These are phyloP conservation scores for Apus apus DNA, from an alignment of 2,113 vertebrate genomes.

Conservation along the genomic window DNA sequence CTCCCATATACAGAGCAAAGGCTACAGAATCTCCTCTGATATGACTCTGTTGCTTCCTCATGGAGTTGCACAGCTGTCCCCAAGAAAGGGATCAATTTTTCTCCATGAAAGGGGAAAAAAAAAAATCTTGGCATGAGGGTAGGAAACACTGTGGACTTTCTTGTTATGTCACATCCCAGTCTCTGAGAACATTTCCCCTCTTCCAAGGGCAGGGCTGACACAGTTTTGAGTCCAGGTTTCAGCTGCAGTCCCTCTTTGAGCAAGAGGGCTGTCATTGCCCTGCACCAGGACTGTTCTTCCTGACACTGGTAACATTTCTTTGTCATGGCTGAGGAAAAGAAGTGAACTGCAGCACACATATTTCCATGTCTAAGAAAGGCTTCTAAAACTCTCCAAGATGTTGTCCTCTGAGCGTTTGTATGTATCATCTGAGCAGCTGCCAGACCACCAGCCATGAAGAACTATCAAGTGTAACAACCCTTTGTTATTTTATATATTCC, in stretches of 20 bases:
- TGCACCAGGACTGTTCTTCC: background rate
- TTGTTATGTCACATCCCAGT: background rate
- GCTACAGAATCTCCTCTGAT: background rate
- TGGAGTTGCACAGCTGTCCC: background rate
- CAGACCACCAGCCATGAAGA: conserved; percentile 63
- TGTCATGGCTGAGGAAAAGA: conserved; percentile 20
- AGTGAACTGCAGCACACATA: background rate
- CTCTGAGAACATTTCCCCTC: background rate
- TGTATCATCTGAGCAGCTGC: conserved; percentile 26
- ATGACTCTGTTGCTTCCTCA: background rate
- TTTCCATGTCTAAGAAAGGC: conserved; percentile 41
- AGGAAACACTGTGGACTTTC: conserved; percentile 2
- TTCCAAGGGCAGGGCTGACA: background rate
- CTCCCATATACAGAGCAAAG: background rate
- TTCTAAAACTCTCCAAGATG: conserved; percentile 37
- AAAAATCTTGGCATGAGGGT: background rate
- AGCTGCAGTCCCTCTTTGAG: background rate
- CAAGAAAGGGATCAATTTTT: background rate
- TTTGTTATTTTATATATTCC: background rate
- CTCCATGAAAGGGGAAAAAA: background rate
- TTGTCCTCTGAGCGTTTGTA: background rate
- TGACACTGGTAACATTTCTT: conserved; percentile 8
- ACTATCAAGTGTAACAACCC: background rate
- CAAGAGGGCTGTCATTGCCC: background rate
- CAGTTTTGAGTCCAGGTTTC: background rate